phyloP scores from a whole-genome alignment of 2,888 invertebrate species.

The Stenodema calcarata region DNA sequence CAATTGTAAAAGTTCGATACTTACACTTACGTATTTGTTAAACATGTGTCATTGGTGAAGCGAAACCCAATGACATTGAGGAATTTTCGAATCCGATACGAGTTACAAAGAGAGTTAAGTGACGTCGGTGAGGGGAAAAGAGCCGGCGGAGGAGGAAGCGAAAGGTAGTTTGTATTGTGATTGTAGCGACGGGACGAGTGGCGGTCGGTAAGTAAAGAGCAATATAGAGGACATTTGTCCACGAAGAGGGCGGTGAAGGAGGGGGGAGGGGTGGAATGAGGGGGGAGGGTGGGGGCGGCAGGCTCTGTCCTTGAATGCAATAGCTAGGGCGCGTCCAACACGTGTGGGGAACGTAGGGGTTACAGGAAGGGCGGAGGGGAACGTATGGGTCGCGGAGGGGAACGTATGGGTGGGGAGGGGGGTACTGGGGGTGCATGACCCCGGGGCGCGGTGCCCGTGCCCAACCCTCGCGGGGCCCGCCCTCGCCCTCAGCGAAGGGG shows the following conservation, averaged over 20 bases:
- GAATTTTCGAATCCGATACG: no score
- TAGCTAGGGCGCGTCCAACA: conserved; percentile 13
- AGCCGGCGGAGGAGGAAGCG: no score
- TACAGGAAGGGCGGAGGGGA: neutral
- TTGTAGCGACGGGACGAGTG: neutral
- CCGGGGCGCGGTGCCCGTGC: neutral
- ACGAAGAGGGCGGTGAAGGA: neutral
- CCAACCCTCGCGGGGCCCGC: conserved; percentile 16
- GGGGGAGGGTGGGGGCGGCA: neutral
- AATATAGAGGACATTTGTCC: conserved; percentile 15
- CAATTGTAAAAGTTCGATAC: no score
- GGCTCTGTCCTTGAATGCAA: conserved; percentile 12
- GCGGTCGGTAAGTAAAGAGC: conserved; percentile 18
- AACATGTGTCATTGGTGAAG: no score
- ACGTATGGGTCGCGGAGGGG: neutral
- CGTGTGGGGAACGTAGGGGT: neutral
- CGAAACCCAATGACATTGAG: no score
- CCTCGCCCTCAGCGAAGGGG: neutral
- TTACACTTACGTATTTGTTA: no score
- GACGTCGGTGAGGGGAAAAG: no score
- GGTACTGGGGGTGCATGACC: neutral
- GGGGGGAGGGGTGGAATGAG: neutral
- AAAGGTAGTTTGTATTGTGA: neutral
- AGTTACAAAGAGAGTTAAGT: no score
- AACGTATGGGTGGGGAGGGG: neutral